A percentile compares a stretch with the other conserved stretches of the same genome.
phyloP scores from a whole-genome alignment of 92 coral and sea anemone genomes.

The Palythoa heliodiscus region DNA sequence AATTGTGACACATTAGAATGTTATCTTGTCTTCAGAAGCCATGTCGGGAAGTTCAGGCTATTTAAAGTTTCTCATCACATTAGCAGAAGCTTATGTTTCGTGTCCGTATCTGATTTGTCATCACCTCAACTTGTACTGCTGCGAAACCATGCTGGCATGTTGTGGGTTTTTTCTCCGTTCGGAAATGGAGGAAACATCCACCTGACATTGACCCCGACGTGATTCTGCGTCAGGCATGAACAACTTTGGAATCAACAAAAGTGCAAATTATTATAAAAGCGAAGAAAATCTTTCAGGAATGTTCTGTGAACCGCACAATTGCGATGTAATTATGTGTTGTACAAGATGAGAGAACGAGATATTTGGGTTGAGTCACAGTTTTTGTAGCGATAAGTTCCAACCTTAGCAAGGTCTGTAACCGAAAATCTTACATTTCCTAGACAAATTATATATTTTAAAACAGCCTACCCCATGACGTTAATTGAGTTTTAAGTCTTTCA shows the following conservation, averaged over 20 bases:
- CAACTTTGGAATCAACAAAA: constrained; percentile 9
- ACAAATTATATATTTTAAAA: constrained; percentile 1
- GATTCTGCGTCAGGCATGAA: constrained; percentile 25
- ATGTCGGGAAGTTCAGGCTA: background rate
- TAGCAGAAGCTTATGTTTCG: constrained; percentile 26
- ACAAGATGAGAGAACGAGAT: background rate
- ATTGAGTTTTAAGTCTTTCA: constrained; percentile 43
- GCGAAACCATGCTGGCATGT: constrained; percentile 26
- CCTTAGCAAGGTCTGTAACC: background rate
- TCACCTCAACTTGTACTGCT: background rate
- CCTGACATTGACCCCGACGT: background rate
- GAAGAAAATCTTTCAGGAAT: constrained; percentile 13
- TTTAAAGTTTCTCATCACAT: constrained; percentile 27
- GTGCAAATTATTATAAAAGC: background rate
- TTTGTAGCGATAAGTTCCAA: background rate
- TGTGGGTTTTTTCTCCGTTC: constrained; percentile 14
- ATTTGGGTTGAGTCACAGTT: background rate
- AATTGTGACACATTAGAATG: constrained; percentile 4
- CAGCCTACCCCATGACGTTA: constrained; percentile 39
- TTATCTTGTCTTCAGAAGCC: constrained; percentile 8
- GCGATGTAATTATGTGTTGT: background rate
- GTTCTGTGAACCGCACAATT: background rate
- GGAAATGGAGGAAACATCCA: background rate
- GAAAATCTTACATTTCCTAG: constrained; percentile 2
- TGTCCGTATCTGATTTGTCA: constrained; percentile 33